Base-by-base conservation (phyloP, 2,888 invertebrate species). In the Aromia moschata region DNA sequence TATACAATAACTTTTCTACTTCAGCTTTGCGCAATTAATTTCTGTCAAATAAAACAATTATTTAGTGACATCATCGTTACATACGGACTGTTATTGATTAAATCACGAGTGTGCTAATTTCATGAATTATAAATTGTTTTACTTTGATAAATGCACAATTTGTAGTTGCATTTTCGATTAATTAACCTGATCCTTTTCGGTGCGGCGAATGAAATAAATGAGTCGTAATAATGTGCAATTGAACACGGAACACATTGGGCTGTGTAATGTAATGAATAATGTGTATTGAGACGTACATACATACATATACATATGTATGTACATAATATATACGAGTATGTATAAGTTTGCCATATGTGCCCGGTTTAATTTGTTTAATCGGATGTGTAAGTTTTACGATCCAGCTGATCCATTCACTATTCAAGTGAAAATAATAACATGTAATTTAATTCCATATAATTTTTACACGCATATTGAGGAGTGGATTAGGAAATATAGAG, bases 291-390 rank as follows among this genome's bases (percentile, higher is more conserved):
- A 55, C 53, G 52, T 57, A 49, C 11, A 40, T 31, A n/a, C n/a
- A n/a, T n/a, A n/a, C n/a, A n/a, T n/a, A n/a, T n/a, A n/a, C n/a
- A n/a, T n/a, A n/a, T n/a, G n/a, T n/a, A n/a, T n/a, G n/a, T n/a
- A n/a, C n/a, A n/a, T n/a, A n/a, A n/a, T n/a, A n/a, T n/a, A n/a
- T n/a, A n/a, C n/a, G n/a, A 33, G 30, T 38, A 45, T 49, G 38
- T 57, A 43, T 41, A 55, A 54, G 49, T 52, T 30, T 57, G 36
- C 58, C 63, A 64, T 58, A 47, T 47, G 49, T 60, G 58, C 52
- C 53, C 20, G 43, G 33, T 55, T 43, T 53, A 60, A 57, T 60
- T 49, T 55, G 63, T 64, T 64, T 55, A 64, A 64, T 64, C 60
- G 58, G 43, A 46, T 64, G 63, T 64, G 58, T 30, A 52, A 52